Percentiles rank a stretch among this genome's conserved stretches.
Conservation (phyloP, 2,888 invertebrate species). For the Leuctra nigra region DNA sequence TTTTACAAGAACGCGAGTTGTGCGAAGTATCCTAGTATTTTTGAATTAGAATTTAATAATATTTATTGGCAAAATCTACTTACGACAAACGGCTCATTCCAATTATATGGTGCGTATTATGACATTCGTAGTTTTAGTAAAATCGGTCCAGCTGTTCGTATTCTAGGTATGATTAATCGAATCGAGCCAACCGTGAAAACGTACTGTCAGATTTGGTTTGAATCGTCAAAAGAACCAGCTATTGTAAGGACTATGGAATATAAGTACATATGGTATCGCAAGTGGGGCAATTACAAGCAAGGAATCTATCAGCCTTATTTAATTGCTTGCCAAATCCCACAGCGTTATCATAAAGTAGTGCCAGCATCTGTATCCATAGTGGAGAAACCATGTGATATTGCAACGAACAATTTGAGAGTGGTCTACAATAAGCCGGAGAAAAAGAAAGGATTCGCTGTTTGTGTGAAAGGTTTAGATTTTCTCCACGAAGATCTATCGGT, state of each 20-base stretch:
- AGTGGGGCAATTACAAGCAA: slow-evolving; percentile 92
- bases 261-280: slow-evolving; percentile 90
- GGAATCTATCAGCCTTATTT: slow-evolving; percentile 87
- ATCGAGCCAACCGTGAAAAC: slow-evolving; percentile 77
- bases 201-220: slow-evolving; percentile 87
- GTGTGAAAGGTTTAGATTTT: slow-evolving; percentile 91
- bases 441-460: slow-evolving; percentile 81
- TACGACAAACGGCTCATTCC: slow-evolving; percentile 80
- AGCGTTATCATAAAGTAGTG: slow-evolving; percentile 57
- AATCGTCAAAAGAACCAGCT: slow-evolving; percentile 72
- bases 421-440: slow-evolving; percentile 66
- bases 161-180: slow-evolving; percentile 84
- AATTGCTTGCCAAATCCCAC: slow-evolving; percentile 81
- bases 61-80: slow-evolving; percentile 86
- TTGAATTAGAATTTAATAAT: slow-evolving; percentile 88
- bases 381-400: slow-evolving; percentile 75
- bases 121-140: slow-evolving; percentile 71
- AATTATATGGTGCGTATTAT: slow-evolving; percentile 83
- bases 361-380: slow-evolving; percentile 83
- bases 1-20: slow-evolving; percentile 62
- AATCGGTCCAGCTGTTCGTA: slow-evolving; percentile 75
- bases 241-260: slow-evolving; percentile 79
- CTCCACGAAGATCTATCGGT: slow-evolving; percentile 86
- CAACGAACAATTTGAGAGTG: slow-evolving; percentile 77
- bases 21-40: slow-evolving; percentile 80